phyloP scores from a whole-genome alignment of 2,888 invertebrate species.

The Caenorhabditis becei region DNA sequence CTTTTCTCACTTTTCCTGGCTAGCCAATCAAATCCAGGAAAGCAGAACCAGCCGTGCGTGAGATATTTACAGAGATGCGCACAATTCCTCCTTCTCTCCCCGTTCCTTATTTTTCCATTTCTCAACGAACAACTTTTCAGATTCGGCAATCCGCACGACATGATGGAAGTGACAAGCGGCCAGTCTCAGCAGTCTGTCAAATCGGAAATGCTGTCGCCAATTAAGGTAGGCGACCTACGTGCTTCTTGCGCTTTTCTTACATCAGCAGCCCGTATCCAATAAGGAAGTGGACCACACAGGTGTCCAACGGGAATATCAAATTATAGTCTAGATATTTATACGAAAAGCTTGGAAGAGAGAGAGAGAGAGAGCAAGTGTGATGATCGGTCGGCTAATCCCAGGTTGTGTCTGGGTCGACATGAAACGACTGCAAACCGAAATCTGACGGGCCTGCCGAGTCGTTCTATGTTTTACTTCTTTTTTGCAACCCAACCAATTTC shows the following conservation, averaged over 20 bases:
- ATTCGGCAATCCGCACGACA: conserved; percentile 48
- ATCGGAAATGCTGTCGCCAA: conserved; percentile 55
- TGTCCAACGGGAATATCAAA: conserved; percentile 8
- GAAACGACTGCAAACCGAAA: neutral
- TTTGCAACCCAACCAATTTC: neutral
- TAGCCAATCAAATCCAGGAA: neutral
- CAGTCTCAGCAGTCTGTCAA: conserved; percentile 28
- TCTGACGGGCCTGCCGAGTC: too few relatives aligned
- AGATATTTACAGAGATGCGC: neutral
- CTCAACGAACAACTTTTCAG: conserved; percentile 29
- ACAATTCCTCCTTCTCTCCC: conserved; percentile 3
- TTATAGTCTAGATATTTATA: neutral
- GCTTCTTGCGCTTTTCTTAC: conserved; percentile 6
- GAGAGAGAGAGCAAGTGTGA: conserved; percentile 1
- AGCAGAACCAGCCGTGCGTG: conserved; percentile 1
- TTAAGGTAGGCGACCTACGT: conserved; percentile 46
- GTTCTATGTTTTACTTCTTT: too few relatives aligned
- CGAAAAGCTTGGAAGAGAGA: neutral
- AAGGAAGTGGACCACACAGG: conserved; percentile 18
- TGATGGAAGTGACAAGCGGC: conserved; percentile 56
- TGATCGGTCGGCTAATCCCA: neutral
- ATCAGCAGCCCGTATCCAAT: neutral
- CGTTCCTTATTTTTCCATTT: neutral
- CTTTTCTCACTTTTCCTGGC: neutral
- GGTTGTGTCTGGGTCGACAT: neutral